These are phyloP conservation scores for Magallana angulata DNA, from an alignment of 1,140 invertebrate genomes.

Conservation along the genomic window DNA sequence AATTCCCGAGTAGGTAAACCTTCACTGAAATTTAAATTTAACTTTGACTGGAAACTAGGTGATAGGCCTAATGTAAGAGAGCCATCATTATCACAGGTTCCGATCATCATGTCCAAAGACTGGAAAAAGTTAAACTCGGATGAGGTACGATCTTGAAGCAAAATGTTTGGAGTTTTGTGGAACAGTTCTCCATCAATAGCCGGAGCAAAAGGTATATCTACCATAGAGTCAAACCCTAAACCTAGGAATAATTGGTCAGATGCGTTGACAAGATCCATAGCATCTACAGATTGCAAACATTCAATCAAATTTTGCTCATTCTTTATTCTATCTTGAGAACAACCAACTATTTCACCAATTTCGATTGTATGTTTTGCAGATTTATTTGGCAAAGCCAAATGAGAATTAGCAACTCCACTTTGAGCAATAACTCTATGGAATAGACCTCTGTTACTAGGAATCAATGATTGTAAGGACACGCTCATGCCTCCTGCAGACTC, in stretches of 20 bases:
- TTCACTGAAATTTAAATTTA: slow-evolving; percentile 43
- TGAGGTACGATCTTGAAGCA: background rate
- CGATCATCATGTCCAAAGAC: slow-evolving; percentile 49
- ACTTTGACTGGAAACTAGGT: background rate
- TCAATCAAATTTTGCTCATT: background rate
- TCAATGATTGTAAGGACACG: slow-evolving; percentile 79
- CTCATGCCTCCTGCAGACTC: slow-evolving; percentile 95
- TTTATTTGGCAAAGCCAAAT: background rate
- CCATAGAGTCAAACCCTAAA: background rate
- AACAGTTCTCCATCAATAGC: slow-evolving; percentile 40
- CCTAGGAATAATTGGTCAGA: background rate
- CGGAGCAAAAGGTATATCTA: background rate
- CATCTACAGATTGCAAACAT: background rate
- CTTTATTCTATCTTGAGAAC: background rate
- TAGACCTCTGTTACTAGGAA: slow-evolving; percentile 37
- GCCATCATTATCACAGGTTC: slow-evolving; percentile 44
- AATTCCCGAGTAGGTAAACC: slow-evolving; percentile 38
- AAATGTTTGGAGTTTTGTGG: background rate
- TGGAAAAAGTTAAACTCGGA: slow-evolving; percentile 36
- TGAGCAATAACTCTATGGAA: slow-evolving; percentile 48
- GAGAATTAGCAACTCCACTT: slow-evolving; percentile 35
- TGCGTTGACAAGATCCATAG: background rate
- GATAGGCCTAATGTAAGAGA: background rate
- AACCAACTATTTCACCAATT: slow-evolving; percentile 4
- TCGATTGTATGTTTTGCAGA: background rate